A percentile compares a stretch with the other conserved stretches of the same genome.
These are phyloP conservation scores for Polyommatus iphigenia DNA, from an alignment of 2,888 invertebrate species.

Conservation along the genomic window DNA sequence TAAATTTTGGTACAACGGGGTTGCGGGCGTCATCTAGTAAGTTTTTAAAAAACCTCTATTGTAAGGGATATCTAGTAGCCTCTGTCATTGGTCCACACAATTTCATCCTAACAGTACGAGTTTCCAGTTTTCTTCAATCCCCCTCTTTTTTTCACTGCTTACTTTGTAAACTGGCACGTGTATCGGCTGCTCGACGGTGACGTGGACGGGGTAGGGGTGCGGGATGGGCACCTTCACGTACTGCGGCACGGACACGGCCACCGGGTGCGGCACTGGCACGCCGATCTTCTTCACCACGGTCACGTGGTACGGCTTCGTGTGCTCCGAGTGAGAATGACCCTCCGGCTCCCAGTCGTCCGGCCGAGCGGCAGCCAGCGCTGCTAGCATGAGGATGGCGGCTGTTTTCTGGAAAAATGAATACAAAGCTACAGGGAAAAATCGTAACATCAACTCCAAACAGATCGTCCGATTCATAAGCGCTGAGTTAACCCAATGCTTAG, in stretches of 20 bases:
- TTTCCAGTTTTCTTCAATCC: not conserved
- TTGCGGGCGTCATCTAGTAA: too few species aligned
- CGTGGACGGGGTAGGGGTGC: conserved; percentile 87
- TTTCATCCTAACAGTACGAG: too few species aligned
- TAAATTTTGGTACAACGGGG: too few species aligned
- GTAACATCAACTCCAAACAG: too few species aligned
- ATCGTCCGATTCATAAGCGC: too few species aligned
- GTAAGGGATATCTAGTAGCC: too few species aligned
- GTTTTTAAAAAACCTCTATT: too few species aligned
- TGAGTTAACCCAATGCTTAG: too few species aligned
- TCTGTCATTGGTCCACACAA: too few species aligned
- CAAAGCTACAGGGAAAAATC: too few species aligned
- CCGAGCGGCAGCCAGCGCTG: conserved; percentile 55
- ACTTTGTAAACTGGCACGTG: conserved; percentile 87
- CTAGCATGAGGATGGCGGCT: conserved; percentile 64
- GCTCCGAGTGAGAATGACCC: conserved; percentile 83
- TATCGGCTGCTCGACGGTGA: conserved; percentile 85
- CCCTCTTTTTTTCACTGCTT: not conserved
- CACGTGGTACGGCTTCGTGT: conserved; percentile 85
- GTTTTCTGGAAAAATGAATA: conserved; percentile 56
- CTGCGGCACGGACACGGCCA: conserved; percentile 85
- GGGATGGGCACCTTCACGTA: conserved; percentile 86
- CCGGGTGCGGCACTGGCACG: conserved; percentile 86
- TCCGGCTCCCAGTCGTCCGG: conserved; percentile 76
- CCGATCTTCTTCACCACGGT: conserved; percentile 87